Evolutionary conservation across 1,140 invertebrate genomes (phyloP), one percentile per base, ranked within the genome.

Genomic region (Pomacea maculata): DNA sequence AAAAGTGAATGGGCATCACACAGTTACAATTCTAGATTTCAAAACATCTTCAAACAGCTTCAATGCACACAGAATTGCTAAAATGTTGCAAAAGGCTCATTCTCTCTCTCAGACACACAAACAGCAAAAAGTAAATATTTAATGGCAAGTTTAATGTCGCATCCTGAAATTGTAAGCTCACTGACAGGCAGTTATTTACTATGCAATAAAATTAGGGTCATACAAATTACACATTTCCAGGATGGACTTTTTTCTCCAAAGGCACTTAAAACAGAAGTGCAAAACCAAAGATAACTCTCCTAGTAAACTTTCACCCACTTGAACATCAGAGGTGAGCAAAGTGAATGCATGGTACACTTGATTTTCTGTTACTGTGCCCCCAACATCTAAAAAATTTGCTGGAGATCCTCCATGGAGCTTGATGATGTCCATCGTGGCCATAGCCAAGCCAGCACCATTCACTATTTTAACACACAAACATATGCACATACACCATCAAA

Each of bases 261-360:
- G 4, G 17, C 19, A n/a, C n/a, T 29, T 72, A 34, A 3, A 45
- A 72, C 1, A 29, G 8, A 29, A 19, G 9, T 4, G 29, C 7
- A 72, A 25, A 19, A 19, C 17, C 34, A 19, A n/a, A 8, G 17
- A 34, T 4, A 73, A 34, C 3, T 25, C 3, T 52, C n/a, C 0
- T 6, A 34, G 19, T 71, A 64, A 12, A 19, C 45, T 52, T 61
- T 25, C 72, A 78, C 82, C 82, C 85, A 91, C 90, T 84, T 91
- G 89, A 67, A 75, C 75, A 85, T 92, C 90, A 21, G 83, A 85
- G 29, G 87, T 88, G 65, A 92, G 86, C 6, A 92, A 84, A 86
- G 93, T 92, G 90, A 96, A 96, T 11, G 95, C 95, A 85, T 95
- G 92, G 65, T 92, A 93, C 52, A 96, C 95, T 92, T 95, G 95